A percentile compares a stretch with the other conserved stretches of the same genome.
Evolutionary conservation across 2,888 invertebrate species (phyloP).

Genomic region (Zele albiditarsus): DNA sequence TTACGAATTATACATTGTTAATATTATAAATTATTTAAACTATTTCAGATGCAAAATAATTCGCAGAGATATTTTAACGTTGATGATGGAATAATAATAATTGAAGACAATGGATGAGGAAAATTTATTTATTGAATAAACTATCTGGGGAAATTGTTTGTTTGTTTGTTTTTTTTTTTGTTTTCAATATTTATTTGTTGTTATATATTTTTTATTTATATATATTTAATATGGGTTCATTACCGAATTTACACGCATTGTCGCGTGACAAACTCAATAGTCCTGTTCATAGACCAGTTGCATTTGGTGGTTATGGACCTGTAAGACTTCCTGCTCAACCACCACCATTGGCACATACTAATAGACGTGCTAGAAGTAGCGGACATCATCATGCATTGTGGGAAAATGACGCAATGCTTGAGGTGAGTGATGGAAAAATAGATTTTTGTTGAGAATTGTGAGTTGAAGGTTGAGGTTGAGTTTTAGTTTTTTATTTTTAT

Average conservation of each 20-base stretch:
- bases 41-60: neutral
- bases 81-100: neutral
- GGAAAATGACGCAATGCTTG: conserved; percentile 69
- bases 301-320: conserved; percentile 64
- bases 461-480: no score
- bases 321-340: conserved; percentile 66
- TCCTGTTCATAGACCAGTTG: conserved; percentile 63
- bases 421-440: conserved; percentile 58
- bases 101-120: neutral
- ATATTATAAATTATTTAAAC: neutral
- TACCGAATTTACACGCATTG: conserved; percentile 80
- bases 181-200: no score
- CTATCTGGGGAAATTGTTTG: neutral
- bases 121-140: neutral
- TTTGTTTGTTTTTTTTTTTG: no score
- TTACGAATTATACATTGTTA: neutral
- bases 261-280: conserved; percentile 71
- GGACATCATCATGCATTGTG: conserved; percentile 66
- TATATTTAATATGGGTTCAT: conserved; percentile 76
- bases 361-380: conserved; percentile 66
- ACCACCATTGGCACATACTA: conserved; percentile 64
- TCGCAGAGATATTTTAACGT: no score
- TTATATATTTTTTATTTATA: neutral
- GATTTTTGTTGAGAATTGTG: no score
- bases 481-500: no score